phyloP scores from a whole-genome alignment of 2,797 vertebrate genomes.

The Myotis pilosus region DNA sequence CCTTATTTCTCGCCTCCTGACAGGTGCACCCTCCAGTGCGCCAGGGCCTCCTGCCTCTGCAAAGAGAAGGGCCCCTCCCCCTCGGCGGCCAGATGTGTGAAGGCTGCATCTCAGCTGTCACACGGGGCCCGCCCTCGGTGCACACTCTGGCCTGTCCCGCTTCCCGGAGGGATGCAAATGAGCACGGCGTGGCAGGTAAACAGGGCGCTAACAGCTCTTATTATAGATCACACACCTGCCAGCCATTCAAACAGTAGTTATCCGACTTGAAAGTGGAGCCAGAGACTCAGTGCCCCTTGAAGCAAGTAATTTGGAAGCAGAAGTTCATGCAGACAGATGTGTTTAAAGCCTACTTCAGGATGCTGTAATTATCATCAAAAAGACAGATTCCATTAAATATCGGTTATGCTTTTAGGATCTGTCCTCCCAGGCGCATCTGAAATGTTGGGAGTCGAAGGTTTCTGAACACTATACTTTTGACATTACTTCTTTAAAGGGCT shows the following conservation, averaged over 20 bases:
- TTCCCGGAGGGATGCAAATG: constrained; percentile 37
- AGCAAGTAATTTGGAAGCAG: constrained; percentile 75
- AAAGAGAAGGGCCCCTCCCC: not conserved
- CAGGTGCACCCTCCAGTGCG: not conserved
- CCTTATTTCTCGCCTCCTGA: not conserved
- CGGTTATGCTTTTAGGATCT: constrained; percentile 17
- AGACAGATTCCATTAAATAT: constrained; percentile 73
- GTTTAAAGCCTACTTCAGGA: constrained; percentile 64
- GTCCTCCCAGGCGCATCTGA: constrained; percentile 32
- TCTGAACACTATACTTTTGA: constrained; percentile 63
- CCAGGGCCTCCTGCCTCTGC: not conserved
- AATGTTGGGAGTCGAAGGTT: constrained; percentile 60
- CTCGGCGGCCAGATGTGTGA: not conserved
- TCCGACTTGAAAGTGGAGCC: constrained; percentile 70
- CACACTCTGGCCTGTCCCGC: not conserved
- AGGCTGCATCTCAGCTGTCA: not conserved
- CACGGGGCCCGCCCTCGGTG: not conserved
- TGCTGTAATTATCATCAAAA: constrained; percentile 74
- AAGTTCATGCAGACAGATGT: constrained; percentile 59
- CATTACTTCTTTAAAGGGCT: constrained; percentile 54
- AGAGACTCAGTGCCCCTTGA: constrained; percentile 68
- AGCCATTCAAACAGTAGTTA: constrained; percentile 73
- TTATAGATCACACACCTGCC: constrained; percentile 71
- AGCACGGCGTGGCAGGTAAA: constrained; percentile 50
- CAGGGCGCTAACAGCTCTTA: not conserved